phyloP scores from a whole-genome alignment of 2,888 invertebrate genomes.

The Troilus luridus region DNA sequence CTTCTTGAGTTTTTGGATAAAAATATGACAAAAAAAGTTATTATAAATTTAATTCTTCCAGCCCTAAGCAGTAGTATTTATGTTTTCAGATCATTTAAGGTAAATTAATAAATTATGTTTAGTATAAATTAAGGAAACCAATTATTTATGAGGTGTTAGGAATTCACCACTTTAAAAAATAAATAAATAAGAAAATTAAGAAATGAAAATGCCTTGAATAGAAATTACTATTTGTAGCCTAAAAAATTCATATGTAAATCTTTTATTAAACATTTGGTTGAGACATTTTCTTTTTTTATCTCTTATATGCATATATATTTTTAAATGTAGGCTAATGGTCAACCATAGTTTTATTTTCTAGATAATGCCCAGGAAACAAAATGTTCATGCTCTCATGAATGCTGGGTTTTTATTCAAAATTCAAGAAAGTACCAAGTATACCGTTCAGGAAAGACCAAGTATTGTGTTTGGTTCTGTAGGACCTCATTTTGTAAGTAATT shows the following conservation, averaged over 20 bases:
- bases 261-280: too few species aligned
- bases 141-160: background rate
- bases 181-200: background rate
- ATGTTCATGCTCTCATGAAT: constrained; percentile 83
- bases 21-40: constrained; percentile 78
- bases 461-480: constrained; percentile 73
- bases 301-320: too few species aligned
- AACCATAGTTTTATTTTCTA: constrained; percentile 68
- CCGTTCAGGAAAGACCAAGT: constrained; percentile 70
- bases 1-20: constrained; percentile 74
- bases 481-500: constrained; percentile 68
- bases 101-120: constrained; percentile 67
- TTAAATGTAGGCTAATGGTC: too few species aligned
- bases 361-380: constrained; percentile 84
- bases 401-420: constrained; percentile 80
- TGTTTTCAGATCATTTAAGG: constrained; percentile 78
- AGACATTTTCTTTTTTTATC: too few species aligned
- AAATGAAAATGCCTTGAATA: background rate
- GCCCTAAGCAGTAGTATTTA: constrained; percentile 71
- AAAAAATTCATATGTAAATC: too few species aligned
- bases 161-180: too few species aligned
- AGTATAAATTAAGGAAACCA: background rate
- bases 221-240: background rate
- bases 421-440: constrained; percentile 69
- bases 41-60: constrained; percentile 75